Evolutionary conservation across 2,888 invertebrate species (phyloP).

Genomic region (Deilephila elpenor): DNA sequence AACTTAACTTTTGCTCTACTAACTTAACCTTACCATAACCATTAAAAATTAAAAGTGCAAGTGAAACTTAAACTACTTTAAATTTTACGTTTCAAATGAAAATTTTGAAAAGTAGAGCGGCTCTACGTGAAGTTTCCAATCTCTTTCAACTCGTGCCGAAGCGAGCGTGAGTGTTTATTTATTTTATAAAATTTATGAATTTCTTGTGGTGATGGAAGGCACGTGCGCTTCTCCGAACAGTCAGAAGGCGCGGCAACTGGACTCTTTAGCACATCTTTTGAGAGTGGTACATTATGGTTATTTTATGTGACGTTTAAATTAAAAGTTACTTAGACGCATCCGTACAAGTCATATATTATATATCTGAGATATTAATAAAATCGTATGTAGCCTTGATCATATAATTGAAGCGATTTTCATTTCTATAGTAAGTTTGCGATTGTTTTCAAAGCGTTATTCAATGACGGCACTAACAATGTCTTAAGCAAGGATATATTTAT

Average conservation of each 20-base stretch:
- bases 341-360: too few relatives aligned
- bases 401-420: too few relatives aligned
- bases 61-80: not conserved
- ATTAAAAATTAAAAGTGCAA: not conserved
- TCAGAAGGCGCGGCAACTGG: not conserved
- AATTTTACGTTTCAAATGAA: not conserved
- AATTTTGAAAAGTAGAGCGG: too few relatives aligned
- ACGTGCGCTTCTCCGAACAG: constrained; percentile 12
- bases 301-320: too few relatives aligned
- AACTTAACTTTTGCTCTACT: too few relatives aligned
- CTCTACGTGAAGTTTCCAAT: not conserved
- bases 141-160: constrained; percentile 11
- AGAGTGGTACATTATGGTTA: not conserved
- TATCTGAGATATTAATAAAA: too few relatives aligned
- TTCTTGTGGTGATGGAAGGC: not conserved
- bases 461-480: too few relatives aligned
- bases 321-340: too few relatives aligned
- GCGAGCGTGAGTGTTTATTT: not conserved
- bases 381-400: too few relatives aligned
- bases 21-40: not conserved
- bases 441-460: too few relatives aligned
- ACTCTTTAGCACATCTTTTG: not conserved
- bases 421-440: too few relatives aligned
- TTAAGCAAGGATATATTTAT: too few relatives aligned
- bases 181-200: constrained; percentile 7